Percentiles rank a stretch among this genome's conserved stretches.
phyloP scores from a whole-genome alignment of 2,888 invertebrate species.

The Dione juno region DNA sequence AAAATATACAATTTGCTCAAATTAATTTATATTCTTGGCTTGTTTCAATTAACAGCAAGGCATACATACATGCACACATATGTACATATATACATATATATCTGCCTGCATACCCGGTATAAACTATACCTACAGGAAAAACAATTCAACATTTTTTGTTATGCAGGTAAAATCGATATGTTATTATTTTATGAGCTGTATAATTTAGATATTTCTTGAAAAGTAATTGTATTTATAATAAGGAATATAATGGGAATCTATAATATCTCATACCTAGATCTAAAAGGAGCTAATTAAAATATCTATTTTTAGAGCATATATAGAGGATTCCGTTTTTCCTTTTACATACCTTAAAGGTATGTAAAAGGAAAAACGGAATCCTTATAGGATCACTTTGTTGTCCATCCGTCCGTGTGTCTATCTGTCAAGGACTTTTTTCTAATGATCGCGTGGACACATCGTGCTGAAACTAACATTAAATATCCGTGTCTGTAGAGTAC shows the following conservation, averaged over 20 bases:
- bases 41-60: background rate
- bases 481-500: no score
- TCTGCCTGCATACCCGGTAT: background rate
- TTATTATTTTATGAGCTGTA: background rate
- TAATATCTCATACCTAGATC: background rate
- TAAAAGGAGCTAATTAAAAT: no score
- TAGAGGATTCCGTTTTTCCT: no score
- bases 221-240: background rate
- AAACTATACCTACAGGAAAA: slow-evolving; percentile 6
- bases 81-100: background rate
- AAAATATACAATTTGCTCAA: background rate
- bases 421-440: no score
- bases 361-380: no score
- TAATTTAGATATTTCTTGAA: slow-evolving; percentile 8
- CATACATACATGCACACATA: background rate
- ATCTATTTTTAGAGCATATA: no score
- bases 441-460: no score
- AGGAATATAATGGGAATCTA: background rate
- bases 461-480: no score
- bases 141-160: background rate
- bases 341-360: no score
- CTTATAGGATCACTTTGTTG: no score
- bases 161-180: slow-evolving; percentile 1
- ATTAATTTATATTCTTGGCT: slow-evolving; percentile 2
- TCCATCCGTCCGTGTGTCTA: no score